Base-by-base conservation (phyloP, 2,888 invertebrate species). In the Xestia sexstrigata region DNA sequence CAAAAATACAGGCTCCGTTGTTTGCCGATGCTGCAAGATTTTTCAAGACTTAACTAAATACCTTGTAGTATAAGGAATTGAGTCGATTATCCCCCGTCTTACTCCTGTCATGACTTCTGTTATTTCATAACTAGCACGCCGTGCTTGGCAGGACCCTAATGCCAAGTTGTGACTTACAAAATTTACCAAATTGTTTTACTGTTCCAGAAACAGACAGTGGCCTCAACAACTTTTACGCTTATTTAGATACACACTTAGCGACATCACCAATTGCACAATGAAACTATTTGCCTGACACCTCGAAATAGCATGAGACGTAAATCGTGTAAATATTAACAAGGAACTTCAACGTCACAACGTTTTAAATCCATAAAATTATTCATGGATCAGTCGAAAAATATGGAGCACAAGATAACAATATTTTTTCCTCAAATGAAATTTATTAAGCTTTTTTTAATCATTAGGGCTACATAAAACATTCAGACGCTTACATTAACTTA, bases 401-500 rank as follows among this genome's bases (percentile, higher is more conserved):
- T 78, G 78, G 74, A 78, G 76, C 82, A 81, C 65, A 84, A 79
- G 79, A 80, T 75, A 79, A 82, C 80, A 88, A 83, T 79, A 55
- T 66, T 72, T 76, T 75, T 87, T 90, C 90, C 88, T 87, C 89
- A 88, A 91, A 88, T 88, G 87, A 87, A 89, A 89, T 94, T 93
- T 92, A 93, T 94, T 94, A 90, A 91, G 88, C 88, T 91, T 88
- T 84, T 87, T 91, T 88, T 84, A 86, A 88, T 90, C 86, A 91
- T 90, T 87, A 88, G 85, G 90, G 89, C 91, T 93, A 93, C 92
- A 94, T 91, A 89, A 92, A 92, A 92, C 87, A 93, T 91, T 89
- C 82, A 89, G 92, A 92, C 90, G 91, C 94, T 95, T 95, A 95
- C 79, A 87, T 93, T 95, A 94, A 87, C 89, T 93, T 94, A 95